Percentiles rank a stretch among this genome's conserved stretches.
phyloP scores from a whole-genome alignment of 2,888 invertebrate species.

The Trissoscelio sp. region DNA sequence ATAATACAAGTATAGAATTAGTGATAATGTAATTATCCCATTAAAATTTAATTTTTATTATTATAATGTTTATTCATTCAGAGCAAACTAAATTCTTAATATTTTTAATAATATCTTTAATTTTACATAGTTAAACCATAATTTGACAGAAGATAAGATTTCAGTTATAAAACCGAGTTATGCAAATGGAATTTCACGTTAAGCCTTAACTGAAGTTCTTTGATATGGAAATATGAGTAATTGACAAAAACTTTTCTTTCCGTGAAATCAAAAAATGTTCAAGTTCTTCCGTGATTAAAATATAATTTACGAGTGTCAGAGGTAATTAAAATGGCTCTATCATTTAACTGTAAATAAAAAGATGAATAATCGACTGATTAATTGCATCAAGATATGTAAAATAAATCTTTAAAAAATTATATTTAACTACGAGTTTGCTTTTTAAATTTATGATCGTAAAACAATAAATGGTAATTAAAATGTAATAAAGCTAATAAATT shows the following conservation, averaged over 20 bases:
- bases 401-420: slow-evolving; percentile 17
- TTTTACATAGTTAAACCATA: slow-evolving; percentile 24
- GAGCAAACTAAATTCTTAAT: no score
- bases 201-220: slow-evolving; percentile 45
- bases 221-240: slow-evolving; percentile 55
- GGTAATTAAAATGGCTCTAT: slow-evolving; percentile 49
- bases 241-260: slow-evolving; percentile 50
- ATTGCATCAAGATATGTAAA: slow-evolving; percentile 33
- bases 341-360: slow-evolving; percentile 31
- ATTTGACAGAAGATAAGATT: slow-evolving; percentile 52
- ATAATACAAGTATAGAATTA: no score
- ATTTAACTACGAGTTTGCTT: slow-evolving; percentile 14
- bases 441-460: slow-evolving; percentile 37
- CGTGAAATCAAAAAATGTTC: slow-evolving; percentile 9
- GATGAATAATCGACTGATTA: slow-evolving; percentile 40
- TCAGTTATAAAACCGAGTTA: slow-evolving; percentile 47
- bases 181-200: slow-evolving; percentile 55
- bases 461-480: slow-evolving; percentile 49
- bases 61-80: no score
- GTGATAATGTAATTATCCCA: no score
- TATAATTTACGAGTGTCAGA: slow-evolving; percentile 40
- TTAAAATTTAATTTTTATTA: no score
- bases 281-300: slow-evolving; percentile 24
- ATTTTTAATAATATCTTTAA: no score
- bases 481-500: slow-evolving; percentile 53